Evolutionary conservation across 2,797 vertebrate species (phyloP).

Genomic region (Falco cherrug): DNA sequence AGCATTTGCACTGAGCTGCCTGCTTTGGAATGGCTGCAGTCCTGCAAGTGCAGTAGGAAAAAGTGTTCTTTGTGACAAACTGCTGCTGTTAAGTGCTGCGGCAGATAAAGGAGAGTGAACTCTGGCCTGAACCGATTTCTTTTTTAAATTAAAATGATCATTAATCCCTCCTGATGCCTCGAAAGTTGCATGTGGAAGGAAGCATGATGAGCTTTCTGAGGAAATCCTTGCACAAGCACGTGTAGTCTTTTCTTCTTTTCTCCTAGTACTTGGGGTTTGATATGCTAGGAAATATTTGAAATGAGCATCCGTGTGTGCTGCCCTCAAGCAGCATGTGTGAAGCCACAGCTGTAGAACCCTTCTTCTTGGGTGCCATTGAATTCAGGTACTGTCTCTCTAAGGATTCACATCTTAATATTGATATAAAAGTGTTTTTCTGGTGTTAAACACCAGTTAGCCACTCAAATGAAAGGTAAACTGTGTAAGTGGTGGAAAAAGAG

Average conservation of each 20-base stretch:
- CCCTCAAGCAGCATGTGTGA: not conserved
- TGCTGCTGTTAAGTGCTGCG: not conserved
- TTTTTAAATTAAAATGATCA: not conserved
- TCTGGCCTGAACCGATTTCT: not conserved
- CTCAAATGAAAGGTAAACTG: not conserved
- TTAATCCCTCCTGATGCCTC: not conserved
- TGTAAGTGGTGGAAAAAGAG: not conserved
- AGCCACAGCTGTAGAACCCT: not conserved
- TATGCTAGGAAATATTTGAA: not conserved
- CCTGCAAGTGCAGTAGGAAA: not conserved
- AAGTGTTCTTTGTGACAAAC: not conserved
- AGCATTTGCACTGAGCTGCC: not conserved
- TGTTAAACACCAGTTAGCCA: not conserved
- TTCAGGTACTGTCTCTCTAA: not conserved
- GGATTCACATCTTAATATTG: not conserved
- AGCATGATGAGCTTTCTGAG: not conserved
- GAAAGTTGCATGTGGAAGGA: rapidly evolving
- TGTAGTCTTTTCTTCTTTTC: not conserved
- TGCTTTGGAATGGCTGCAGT: not conserved
- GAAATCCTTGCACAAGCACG: not conserved
- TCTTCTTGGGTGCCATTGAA: not conserved
- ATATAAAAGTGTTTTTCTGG: not conserved
- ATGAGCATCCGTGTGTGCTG: not conserved
- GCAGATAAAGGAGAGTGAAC: not conserved
- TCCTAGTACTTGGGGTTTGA: not conserved